Conservation (phyloP, 2,888 invertebrate species). For the Chrysodeixis includens region DNA sequence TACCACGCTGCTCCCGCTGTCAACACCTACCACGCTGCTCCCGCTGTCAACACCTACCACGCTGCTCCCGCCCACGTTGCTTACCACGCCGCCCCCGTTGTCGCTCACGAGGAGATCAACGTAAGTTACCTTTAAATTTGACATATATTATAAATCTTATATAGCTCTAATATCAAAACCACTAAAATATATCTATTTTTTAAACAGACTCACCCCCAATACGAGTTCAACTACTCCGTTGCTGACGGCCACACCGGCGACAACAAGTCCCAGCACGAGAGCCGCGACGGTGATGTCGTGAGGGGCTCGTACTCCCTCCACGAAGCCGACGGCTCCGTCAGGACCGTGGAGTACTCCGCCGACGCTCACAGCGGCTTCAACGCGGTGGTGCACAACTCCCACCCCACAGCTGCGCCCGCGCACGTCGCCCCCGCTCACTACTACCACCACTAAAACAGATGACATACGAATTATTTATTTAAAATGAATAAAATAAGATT, state of each 20-base stretch:
- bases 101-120: constrained; percentile 49
- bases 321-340: constrained; percentile 78
- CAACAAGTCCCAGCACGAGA: constrained; percentile 77
- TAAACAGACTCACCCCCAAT: constrained; percentile 53
- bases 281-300: constrained; percentile 76
- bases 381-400: constrained; percentile 64
- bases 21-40: constrained; percentile 48
- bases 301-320: constrained; percentile 75
- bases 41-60: constrained; percentile 58
- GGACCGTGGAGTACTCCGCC: constrained; percentile 78
- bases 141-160: too few species aligned
- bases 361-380: constrained; percentile 75
- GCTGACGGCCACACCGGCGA: constrained; percentile 81
- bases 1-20: constrained; percentile 43
- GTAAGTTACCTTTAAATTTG: constrained; percentile 6
- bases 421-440: constrained; percentile 31
- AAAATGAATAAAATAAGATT: too few species aligned
- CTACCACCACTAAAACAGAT: constrained; percentile 27
- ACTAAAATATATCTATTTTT: not conserved
- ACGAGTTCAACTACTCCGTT: constrained; percentile 78
- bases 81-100: constrained; percentile 62
- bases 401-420: constrained; percentile 55
- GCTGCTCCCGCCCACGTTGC: constrained; percentile 60
- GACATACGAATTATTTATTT: too few species aligned
- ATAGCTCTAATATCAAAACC: too few species aligned